phyloP scores from a whole-genome alignment of 2,888 invertebrate species.

The Schizaphis graminum region DNA sequence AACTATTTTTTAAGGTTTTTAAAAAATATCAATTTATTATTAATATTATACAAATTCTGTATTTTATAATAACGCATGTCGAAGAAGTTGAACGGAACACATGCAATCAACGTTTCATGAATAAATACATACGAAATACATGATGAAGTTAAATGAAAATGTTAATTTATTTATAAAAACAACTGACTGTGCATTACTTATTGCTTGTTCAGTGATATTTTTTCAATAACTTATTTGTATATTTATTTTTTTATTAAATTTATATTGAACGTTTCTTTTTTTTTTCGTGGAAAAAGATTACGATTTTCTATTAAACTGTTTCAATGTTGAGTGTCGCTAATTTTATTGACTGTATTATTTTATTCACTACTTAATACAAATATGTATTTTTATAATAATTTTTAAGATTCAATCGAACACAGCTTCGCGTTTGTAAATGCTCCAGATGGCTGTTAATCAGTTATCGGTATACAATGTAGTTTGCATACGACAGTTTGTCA shows the following conservation, averaged over 20 bases:
- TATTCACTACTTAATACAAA: neutral
- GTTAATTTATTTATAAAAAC: slow-evolving; percentile 9
- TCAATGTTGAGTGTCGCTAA: neutral
- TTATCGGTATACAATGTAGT: neutral
- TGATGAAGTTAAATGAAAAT: slow-evolving; percentile 5
- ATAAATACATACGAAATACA: slow-evolving; percentile 33
- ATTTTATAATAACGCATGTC: neutral
- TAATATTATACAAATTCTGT: too few species aligned
- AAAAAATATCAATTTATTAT: slow-evolving; percentile 3
- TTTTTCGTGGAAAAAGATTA: neutral
- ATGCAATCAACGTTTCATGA: slow-evolving; percentile 45
- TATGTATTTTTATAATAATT: neutral
- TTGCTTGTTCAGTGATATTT: neutral
- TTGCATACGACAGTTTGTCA: neutral
- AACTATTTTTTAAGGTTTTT: neutral
- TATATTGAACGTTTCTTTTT: neutral
- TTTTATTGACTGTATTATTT: neutral
- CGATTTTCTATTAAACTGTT: neutral
- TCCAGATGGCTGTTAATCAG: neutral
- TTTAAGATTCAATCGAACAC: neutral
- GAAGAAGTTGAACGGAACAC: slow-evolving; percentile 19
- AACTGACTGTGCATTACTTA: neutral
- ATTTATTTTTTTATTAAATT: neutral
- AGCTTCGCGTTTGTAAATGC: neutral
- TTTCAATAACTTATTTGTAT: neutral